Base-by-base conservation (phyloP, 1,140 invertebrate species). In the Subanguina moxae region DNA sequence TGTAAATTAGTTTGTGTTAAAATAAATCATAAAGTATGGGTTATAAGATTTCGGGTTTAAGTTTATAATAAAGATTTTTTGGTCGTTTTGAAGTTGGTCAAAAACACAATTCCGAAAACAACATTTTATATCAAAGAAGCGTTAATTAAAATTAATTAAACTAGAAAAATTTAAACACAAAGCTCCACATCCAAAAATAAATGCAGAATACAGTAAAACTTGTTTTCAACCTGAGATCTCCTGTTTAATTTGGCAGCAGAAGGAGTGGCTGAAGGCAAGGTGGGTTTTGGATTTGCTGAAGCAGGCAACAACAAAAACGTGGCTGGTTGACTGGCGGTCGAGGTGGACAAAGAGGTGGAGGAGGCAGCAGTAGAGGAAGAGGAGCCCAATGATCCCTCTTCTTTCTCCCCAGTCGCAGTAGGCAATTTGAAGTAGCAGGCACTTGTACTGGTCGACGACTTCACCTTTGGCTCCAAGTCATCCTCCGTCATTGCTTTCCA, bases 201-300 rank as follows among this genome's bases (percentile, higher is more conserved):
- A 21, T 69, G 32, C 32, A 38, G 11, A 38, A 38, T 38, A 11
- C 32, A 38, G 3, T 38, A 38, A 38, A 38, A 11, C 32, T 11
- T 38, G 11, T 38, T 38, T 21, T 19, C 42, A 56, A 68, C 45
- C 67, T 85, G 57, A 70, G 80, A 70, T 28, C 71, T 74, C 21
- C 67, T 56, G 21, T 38, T 70, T 13, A 72, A 30, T 27, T 76
- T 76, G 15, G 71, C 66, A 0, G 71, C 71, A n/a, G 71, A 72
- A 25, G 70, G 70, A 5, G 70, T 71, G 15, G 70, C 71, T 28
- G 57, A 21, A 19, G 70, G 62, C 65, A 68, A 64, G 19, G 52
- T 69, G 8, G 66, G 11, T 19, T 64, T 7, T 28, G 66, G 11
- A n/a, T 8, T 30, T 61, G n/a, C n/a, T 23, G 52, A 23, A 28